Evolutionary conservation across 2,113 vertebrate species (phyloP), one percentile per base, ranked within the genome.

Genomic region (Colaptes auratus): DNA sequence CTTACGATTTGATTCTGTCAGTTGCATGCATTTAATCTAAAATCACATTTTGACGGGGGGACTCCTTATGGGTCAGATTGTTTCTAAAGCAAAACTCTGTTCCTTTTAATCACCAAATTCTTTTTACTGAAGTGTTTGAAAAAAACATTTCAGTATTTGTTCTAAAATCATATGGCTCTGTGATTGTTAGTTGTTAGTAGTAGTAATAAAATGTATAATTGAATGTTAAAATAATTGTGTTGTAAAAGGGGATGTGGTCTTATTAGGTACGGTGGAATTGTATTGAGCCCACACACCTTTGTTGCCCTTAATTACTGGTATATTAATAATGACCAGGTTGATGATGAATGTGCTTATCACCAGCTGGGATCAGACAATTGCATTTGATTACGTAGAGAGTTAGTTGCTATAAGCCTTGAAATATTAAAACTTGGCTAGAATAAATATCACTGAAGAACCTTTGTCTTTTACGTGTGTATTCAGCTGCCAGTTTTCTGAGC

Each of bases 371-470:
- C 88, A 92, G 86, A 95, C 92, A 96, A 96, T 95, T 96, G 55
- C 55, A 72, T 80, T 75, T 89, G 92, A 91, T 88, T 96, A 93
- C 94, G 93, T 93, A 85, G 86, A 90, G 90, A 86, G 75, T 88
- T 96, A 89, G 35, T 96, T 96, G 78, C 93, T 96, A 39, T 92
- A 95, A 96, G 88, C 89, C 85, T 77, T 91, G 90, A 93, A 96
- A 93, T 91, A 88, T 96, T 95, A 96, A 97, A 97, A 95, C 89
- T 95, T 97, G 91, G 76, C 80, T 92, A 96, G 92, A 94, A 94
- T 95, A 97, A 92, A 90, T 95, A 91, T 93, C 89, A 88, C 53
- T 11, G 35, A 91, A 96, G 71, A 96, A 94, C 95, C 89, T 95
- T 96, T 97, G 93, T 96, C 88, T 96, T 95, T 94, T 94, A 87